Evolutionary conservation across 2,113 vertebrate genomes (phyloP).

Genomic region (Aleadryas rufinucha): DNA sequence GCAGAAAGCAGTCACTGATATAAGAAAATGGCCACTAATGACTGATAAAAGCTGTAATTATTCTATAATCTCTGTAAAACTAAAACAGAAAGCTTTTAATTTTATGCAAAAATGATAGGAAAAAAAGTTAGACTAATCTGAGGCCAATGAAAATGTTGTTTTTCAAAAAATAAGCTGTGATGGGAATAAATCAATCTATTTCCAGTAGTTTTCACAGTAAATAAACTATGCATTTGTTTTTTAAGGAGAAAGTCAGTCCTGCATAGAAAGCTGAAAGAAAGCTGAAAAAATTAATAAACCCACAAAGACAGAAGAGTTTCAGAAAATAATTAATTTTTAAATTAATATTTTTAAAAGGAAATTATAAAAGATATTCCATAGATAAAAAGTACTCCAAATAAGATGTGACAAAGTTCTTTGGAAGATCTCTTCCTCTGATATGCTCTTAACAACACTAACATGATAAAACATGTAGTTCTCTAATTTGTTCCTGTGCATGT

Average conservation of each 20-base stretch:
- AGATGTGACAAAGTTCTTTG: neutral
- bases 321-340: neutral
- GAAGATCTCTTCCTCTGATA: neutral
- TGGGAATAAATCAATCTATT: neutral
- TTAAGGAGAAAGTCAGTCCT: neutral
- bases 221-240: neutral
- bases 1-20: neutral
- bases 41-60: neutral
- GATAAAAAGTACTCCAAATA: neutral
- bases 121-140: neutral
- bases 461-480: neutral
- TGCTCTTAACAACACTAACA: neutral
- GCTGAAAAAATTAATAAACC: neutral
- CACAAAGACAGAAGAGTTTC: neutral
- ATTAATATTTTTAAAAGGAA: neutral
- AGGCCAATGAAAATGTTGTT: neutral
- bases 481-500: neutral
- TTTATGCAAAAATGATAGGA: neutral
- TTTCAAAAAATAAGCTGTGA: neutral
- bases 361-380: neutral
- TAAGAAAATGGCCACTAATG: neutral
- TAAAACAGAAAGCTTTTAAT: neutral
- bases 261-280: neutral
- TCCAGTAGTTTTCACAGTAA: neutral
- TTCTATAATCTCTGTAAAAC: neutral